Conservation (phyloP, 2,888 invertebrate genomes). For the Diogma glabrata region DNA sequence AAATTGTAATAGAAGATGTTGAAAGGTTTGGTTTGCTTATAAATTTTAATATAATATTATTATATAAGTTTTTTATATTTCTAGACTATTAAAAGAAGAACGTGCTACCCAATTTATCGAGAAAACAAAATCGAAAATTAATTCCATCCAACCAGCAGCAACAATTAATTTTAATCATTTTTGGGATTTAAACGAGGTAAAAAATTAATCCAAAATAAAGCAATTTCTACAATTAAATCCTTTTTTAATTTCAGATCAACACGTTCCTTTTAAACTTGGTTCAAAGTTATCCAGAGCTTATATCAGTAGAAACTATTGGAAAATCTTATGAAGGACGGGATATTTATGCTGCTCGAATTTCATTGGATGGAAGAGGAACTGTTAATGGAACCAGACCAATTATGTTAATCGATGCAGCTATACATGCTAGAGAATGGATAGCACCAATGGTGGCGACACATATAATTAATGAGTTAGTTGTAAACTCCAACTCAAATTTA, state of each 20-base stretch:
- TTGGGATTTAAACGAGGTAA: slow-evolving; percentile 1
- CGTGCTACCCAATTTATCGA: too few species aligned
- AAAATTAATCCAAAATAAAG: not conserved
- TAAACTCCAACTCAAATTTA: slow-evolving; percentile 33
- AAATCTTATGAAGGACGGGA: slow-evolving; percentile 44
- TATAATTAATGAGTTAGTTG: slow-evolving; percentile 45
- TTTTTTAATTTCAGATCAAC: too few species aligned
- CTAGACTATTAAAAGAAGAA: too few species aligned
- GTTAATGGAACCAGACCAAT: not conserved
- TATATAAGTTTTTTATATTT: too few species aligned
- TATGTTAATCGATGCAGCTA: slow-evolving; percentile 43
- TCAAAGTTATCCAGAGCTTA: slow-evolving; percentile 39
- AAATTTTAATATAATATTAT: too few species aligned
- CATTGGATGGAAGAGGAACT: too few species aligned
- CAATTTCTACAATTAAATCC: too few species aligned
- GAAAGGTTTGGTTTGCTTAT: too few species aligned
- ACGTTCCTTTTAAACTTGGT: too few species aligned
- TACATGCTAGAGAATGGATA: slow-evolving; percentile 60
- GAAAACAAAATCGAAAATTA: too few species aligned
- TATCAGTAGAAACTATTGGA: slow-evolving; percentile 44
- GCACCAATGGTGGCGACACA: slow-evolving; percentile 47
- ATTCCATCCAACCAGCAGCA: not conserved
- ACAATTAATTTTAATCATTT: not conserved
- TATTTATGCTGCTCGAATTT: slow-evolving; percentile 50
- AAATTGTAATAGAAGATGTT: not conserved